Base-by-base conservation (phyloP, 2,888 invertebrate genomes). In the Brenthis daphne region DNA sequence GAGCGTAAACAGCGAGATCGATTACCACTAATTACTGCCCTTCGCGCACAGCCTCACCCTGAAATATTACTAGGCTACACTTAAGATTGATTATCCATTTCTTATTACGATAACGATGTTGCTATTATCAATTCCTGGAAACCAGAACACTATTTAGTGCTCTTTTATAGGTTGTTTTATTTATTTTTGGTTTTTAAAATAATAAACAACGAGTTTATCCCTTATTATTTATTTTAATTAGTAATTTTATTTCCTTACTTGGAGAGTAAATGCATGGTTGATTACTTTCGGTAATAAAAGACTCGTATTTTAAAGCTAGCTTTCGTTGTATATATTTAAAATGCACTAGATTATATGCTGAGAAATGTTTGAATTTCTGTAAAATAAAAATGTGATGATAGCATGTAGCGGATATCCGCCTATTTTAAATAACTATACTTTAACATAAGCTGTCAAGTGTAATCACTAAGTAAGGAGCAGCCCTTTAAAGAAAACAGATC, bases 11-110 rank as follows among this genome's bases (percentile, higher is more conserved):
- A 84, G 82, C 79, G 81, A 89, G 90, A 91, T 92, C 90, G 91
- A 92, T 91, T 90, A 90, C 90, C 78, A 79, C 86, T 91, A 92
- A 92, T 92, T 92, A 88, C 85, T 82, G 82, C 83, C 82, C 85
- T 85, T 82, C 80, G 80, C 80, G 56, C 61, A 56, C 78, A 79
- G 74, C 79, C 81, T 80, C 77, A 73, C 76, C 73, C 80, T 81
- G 79, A 85, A 86, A 84, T 83, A 86, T 85, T 80, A 78, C 79
- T 68, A 73, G 70, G 67, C 71, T 67, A 67, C 60, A 68, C 60
- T 57, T 57, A 70, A 72, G 72, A 74, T 71, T 72, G 70, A 73
- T 65, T 67, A 74, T 70, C 67, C 70, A 66, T 65, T 72, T 63
- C 67, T 69, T 64, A 64, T 67, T 64, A 65, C 66, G 70, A 74